Conservation (phyloP, 1,140 invertebrate genomes). For the Propsilocerus akamusi region DNA sequence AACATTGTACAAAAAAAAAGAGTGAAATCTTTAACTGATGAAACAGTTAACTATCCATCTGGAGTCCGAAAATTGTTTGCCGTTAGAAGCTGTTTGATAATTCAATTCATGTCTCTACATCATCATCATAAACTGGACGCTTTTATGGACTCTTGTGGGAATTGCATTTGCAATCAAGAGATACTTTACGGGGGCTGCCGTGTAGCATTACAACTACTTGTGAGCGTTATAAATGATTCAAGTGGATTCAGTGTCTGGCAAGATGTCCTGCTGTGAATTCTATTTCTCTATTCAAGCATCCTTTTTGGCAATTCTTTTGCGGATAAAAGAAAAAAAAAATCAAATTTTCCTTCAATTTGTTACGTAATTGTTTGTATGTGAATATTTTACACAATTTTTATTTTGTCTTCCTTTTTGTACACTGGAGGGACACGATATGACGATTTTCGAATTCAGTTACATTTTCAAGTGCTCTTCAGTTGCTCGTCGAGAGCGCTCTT, state of each 20-base stretch:
- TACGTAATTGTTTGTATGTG: conserved; percentile 3
- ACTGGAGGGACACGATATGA: neutral
- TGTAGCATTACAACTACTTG: conserved; percentile 1
- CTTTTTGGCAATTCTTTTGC: no score
- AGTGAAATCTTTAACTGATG: no score
- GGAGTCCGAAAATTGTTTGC: no score
- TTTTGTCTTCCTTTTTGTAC: neutral
- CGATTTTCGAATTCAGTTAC: neutral
- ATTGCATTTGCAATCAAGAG: conserved; percentile 2
- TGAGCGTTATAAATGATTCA: neutral
- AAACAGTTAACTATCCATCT: no score
- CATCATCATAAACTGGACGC: conserved; percentile 2
- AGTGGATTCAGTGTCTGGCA: neutral
- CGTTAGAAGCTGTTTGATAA: neutral
- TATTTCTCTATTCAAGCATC: no score
- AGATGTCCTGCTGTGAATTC: conserved; percentile 1
- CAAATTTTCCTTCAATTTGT: conserved; percentile 4
- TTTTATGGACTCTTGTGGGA: conserved; percentile 2
- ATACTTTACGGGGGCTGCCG: conserved; percentile 3
- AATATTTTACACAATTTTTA: neutral
- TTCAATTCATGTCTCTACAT: conserved; percentile 1
- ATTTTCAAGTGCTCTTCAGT: conserved; percentile 1
- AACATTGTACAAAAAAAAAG: no score
- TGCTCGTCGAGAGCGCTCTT: neutral
- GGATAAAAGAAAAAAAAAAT: no score